Evolutionary conservation across 2,113 vertebrate genomes (phyloP).

Genomic region (Planiliza haematocheilus): DNA sequence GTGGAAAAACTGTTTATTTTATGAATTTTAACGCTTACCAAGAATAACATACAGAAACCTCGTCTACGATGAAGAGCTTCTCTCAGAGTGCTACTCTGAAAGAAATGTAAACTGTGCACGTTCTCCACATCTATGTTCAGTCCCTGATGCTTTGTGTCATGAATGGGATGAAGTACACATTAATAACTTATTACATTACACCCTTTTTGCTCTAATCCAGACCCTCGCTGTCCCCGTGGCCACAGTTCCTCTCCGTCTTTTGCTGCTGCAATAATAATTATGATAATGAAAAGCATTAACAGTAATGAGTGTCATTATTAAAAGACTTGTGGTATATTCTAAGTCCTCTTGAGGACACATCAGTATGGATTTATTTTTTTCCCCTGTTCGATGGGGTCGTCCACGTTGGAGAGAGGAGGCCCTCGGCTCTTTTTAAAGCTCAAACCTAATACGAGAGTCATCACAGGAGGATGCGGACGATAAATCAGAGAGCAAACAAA

Average conservation of each 20-base stretch:
- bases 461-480: not conserved
- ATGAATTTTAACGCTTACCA: too few relatives aligned
- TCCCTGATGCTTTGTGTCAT: too few relatives aligned
- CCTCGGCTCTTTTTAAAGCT: conserved; percentile 16
- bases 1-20: too few relatives aligned
- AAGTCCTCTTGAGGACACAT: conserved; percentile 48
- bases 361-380: conserved; percentile 50
- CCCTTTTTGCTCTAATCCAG: not conserved
- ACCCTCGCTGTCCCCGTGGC: conserved; percentile 22
- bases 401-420: conserved; percentile 1
- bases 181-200: not conserved
- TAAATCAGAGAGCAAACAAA: conserved; percentile 4
- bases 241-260: conserved; percentile 38
- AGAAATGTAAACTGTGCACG: too few relatives aligned
- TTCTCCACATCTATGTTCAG: not conserved
- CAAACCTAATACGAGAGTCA: not conserved
- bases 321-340: conserved; percentile 36
- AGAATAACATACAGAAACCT: too few relatives aligned
- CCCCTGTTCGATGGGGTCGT: not conserved
- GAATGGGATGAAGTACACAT: too few relatives aligned
- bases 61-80: too few relatives aligned
- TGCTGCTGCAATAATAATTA: conserved; percentile 56
- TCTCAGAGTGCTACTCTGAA: too few relatives aligned
- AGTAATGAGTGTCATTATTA: conserved; percentile 49
- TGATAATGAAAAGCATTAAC: conserved; percentile 58